A percentile compares a stretch with the other conserved stretches of the same genome.
These are phyloP conservation scores for Enchytraeus crypticus DNA, from an alignment of 2,888 invertebrate genomes.

Conservation along the genomic window DNA sequence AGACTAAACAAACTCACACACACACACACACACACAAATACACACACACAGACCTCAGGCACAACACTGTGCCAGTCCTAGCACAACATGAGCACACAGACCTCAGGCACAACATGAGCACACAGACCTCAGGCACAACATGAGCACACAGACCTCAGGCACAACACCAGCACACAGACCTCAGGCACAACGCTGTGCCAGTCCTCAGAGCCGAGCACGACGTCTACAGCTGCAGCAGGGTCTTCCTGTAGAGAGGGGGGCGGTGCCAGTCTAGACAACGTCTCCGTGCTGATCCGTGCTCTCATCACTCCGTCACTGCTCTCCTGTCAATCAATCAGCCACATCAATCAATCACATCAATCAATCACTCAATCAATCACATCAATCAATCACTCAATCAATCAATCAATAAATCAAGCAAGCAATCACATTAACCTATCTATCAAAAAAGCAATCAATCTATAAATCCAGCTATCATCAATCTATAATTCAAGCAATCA, in stretches of 20 bases:
- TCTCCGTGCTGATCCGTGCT: slow-evolving; percentile 2
- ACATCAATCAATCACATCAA: no score
- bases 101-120: slow-evolving; percentile 58
- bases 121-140: slow-evolving; percentile 56
- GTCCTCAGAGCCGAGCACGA: slow-evolving; percentile 19
- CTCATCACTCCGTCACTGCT: not conserved
- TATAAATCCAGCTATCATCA: no score
- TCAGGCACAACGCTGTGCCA: slow-evolving; percentile 61
- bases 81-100: no score
- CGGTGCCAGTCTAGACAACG: slow-evolving; percentile 16
- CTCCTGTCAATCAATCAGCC: not conserved
- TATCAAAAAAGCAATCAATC: no score
- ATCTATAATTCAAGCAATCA: no score
- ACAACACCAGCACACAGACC: slow-evolving; percentile 54
- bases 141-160: slow-evolving; percentile 55
- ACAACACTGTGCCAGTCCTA: slow-evolving; percentile 58
- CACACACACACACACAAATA: slow-evolving; percentile 1
- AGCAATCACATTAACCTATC: no score
- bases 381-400: no score
- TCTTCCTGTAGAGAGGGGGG: slow-evolving; percentile 15
- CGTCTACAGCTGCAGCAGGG: not conserved
- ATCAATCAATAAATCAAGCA: no score
- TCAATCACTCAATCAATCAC: no score
- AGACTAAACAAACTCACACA: not conserved
- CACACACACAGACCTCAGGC: slow-evolving; percentile 41